Base-by-base conservation (phyloP, 2,797 vertebrate species). In the Sebastes nivosus region DNA sequence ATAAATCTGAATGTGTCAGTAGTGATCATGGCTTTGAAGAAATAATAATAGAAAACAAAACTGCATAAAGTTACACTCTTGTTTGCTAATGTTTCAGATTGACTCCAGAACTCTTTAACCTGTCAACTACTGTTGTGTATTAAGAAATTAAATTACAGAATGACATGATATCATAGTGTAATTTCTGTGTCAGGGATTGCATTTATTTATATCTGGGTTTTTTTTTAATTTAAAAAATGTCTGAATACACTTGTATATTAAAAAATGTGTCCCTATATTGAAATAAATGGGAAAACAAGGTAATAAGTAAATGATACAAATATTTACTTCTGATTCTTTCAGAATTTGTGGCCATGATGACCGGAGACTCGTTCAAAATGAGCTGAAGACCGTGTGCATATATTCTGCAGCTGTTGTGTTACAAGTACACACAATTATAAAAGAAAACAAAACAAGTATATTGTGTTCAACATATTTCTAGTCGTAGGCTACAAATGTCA, bases 281-380 rank as follows among this genome's bases (percentile, higher is more conserved):
- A 38, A 73, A 64, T 34, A 55, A 60, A 22, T 67, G 4, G 3
- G 24, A 59, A 34, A 1, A 60, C 1, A 6, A 20, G 4, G 12
- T 69, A 6, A 61, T 52, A 34, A 13, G 3, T 10, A 29, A 34
- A 29, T 59, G 0, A 54, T 10, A 27, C 5, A 68, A 27, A 29
- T 22, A 42, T 54, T 67, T 46, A 72, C 8, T 55, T 16, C 8
- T 72, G 18, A 25, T 74, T 68, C 27, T 72, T 88, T 78, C 75
- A 95, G 93, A 94, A 84, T 95, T 94, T 55, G 88, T 95, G 81
- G 94, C 93, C 77, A 93, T 93, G 93, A 95, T 96, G 94, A 95
- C 92, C 1, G 89, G 93, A 30, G 87, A 95, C 86, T 94, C 93
- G 38, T 95, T 96, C 81, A 96, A 94, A 87, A 91, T 96, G 90